These are phyloP conservation scores for Medauroidea extradentata DNA, from an alignment of 1,140 invertebrate genomes.

Conservation along the genomic window DNA sequence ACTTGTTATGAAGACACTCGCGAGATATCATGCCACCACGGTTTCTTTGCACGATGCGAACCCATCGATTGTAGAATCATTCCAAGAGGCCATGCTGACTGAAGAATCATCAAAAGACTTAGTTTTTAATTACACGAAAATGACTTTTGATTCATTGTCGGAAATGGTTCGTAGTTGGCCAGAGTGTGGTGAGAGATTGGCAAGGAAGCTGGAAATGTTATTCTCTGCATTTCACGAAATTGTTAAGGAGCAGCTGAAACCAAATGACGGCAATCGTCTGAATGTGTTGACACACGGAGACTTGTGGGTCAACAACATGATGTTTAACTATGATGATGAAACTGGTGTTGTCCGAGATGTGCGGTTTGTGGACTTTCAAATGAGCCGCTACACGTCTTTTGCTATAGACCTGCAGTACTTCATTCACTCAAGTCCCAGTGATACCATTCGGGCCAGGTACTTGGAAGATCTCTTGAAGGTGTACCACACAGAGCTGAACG, in stretches of 20 bases:
- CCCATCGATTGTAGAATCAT: not conserved
- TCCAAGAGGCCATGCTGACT: not conserved
- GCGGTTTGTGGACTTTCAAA: conserved; percentile 41
- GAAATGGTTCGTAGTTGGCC: not conserved
- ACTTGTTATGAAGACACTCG: conserved; percentile 9
- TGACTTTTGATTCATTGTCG: not conserved
- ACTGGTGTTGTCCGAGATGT: conserved; percentile 22
- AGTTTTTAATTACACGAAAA: too few relatives aligned
- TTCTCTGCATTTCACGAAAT: not conserved
- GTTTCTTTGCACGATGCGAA: conserved; percentile 2
- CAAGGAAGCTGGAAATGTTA: not conserved
- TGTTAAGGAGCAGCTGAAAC: not conserved
- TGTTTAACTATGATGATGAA: conserved; percentile 38
- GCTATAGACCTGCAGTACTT: conserved; percentile 55
- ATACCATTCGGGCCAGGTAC: conserved; percentile 36
- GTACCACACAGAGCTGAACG: conserved; percentile 35
- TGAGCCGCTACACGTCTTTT: conserved; percentile 44
- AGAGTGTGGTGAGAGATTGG: not conserved
- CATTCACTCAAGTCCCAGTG: conserved; percentile 47
- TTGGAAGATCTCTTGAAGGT: conserved; percentile 41
- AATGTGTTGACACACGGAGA: conserved; percentile 48
- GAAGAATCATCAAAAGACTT: not conserved
- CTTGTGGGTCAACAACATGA: conserved; percentile 52
- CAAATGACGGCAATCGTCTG: not conserved
- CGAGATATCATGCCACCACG: conserved; percentile 18